Evolutionary conservation across 2,888 invertebrate species (phyloP), one percentile per base, ranked within the genome.

Genomic region (Trichogramma dendrolimi): DNA sequence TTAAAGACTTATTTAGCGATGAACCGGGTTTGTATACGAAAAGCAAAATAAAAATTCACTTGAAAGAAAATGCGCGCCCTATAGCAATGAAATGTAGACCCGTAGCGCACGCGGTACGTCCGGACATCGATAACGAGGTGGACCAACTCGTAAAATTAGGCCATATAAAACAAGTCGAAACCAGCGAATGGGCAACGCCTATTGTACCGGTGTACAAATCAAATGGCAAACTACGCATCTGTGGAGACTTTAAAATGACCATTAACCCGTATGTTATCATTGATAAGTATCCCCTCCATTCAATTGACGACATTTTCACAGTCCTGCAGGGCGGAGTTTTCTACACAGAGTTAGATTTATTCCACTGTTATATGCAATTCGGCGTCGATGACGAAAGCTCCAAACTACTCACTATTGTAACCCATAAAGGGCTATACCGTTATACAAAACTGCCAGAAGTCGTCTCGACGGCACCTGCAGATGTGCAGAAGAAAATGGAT

Each of bases 401-500:
- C 8, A 44, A 67, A 7, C 54, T 65, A 8, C 27, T 63, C 4
- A 63, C 60, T 39, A 61, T 65, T 44, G 11, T 50, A 4, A 63
- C 59, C 1, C 63, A 51, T 39, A 63, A 55, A 14, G 63, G 59
- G 2, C 8, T 63, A 4, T 63, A 10, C n/a, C 6, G 42, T 4
- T 60, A 59, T 39, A 56, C 40, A 14, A 59, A 59, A 46, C 48
- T 59, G 8, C 55, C 55, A 14, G 62, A 55, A 55, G 55, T 55
- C 0, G 41, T 59, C 11, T 47, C 62, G 5, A 39, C 51, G 1
- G 55, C 47, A 8, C 55, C 55, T 40, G 70, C 72, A 27, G 71
- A 72, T 50, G 72, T 73, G 57, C 71, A 72, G 59, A 63, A 67
- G 56, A 67, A 70, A 41, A 70, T 73, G 69, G 72, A 75, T 38